phyloP scores from a whole-genome alignment of 2,888 invertebrate genomes.

The Odontothrips loti region DNA sequence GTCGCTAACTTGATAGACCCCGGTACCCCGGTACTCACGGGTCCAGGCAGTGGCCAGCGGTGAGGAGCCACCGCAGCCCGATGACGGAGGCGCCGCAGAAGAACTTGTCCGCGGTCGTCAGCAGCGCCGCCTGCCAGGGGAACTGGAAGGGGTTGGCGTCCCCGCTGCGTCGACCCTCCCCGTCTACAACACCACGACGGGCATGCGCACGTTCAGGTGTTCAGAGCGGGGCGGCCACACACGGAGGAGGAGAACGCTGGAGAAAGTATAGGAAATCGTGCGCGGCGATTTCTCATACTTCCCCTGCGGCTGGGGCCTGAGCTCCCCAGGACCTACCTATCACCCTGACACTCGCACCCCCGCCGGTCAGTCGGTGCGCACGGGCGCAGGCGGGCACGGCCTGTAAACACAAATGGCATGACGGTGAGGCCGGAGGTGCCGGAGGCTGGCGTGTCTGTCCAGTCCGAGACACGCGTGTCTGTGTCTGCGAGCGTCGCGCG shows the following conservation, averaged over 20 bases:
- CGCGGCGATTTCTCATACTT: no score
- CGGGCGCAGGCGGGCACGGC: not conserved
- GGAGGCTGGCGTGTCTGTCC: no score
- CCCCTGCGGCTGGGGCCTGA: no score
- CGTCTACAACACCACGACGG: not conserved
- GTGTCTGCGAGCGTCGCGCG: no score
- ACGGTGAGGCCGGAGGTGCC: no score
- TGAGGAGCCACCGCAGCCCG: not conserved
- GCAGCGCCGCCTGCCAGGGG: constrained; percentile 1
- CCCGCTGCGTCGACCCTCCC: not conserved
- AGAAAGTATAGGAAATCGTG: not conserved
- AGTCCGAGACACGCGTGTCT: no score
- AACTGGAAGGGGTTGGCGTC: not conserved
- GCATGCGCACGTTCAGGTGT: not conserved
- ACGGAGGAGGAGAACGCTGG: not conserved
- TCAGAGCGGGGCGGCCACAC: not conserved
- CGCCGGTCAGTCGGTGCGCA: no score
- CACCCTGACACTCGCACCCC: no score
- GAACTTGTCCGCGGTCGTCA: not conserved
- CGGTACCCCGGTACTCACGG: no score
- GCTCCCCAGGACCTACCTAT: no score
- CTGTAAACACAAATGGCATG: not conserved
- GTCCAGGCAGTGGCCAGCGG: not conserved
- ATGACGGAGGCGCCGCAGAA: constrained; percentile 16
- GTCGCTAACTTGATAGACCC: no score